A percentile compares a stretch with the other conserved stretches of the same genome.
These are phyloP conservation scores for Hydrolagus affinis DNA, from an alignment of 2,113 vertebrate species.

Conservation along the genomic window DNA sequence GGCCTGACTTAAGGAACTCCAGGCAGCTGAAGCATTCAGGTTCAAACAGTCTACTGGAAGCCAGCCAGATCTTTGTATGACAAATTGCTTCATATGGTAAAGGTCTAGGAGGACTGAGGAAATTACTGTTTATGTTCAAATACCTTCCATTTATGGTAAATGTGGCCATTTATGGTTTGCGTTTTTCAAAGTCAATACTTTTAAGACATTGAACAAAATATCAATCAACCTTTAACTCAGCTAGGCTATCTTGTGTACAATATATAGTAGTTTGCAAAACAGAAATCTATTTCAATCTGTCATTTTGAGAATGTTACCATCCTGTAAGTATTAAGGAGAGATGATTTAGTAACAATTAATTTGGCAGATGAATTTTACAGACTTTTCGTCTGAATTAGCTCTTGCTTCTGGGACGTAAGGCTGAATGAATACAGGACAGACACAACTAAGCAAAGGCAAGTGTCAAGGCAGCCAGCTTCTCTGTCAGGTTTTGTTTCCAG, in stretches of 20 bases:
- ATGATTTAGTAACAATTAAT: not conserved
- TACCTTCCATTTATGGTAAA: not conserved
- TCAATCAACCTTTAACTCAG: not conserved
- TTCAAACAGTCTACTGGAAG: slow-evolving; percentile 20
- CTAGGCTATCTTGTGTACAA: not conserved
- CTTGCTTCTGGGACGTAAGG: too few species aligned
- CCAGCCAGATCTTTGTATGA: slow-evolving; percentile 7
- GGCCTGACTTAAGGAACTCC: not conserved
- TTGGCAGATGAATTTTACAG: not conserved
- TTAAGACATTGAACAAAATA: not conserved
- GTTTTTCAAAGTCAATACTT: not conserved
- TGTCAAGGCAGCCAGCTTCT: not conserved
- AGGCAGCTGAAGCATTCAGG: slow-evolving; percentile 18
- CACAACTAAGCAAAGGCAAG: not conserved
- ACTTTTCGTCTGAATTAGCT: not conserved
- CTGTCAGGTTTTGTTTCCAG: not conserved
- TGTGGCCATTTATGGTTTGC: not conserved
- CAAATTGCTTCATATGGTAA: slow-evolving; percentile 30
- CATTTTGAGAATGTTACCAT: not conserved
- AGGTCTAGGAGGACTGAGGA: not conserved
- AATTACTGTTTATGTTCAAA: not conserved
- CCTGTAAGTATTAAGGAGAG: not conserved
- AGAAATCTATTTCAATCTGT: not conserved
- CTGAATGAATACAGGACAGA: slow-evolving; percentile 11
- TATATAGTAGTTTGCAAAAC: not conserved